Base-by-base conservation (phyloP, 2,888 invertebrate genomes). In the Limnephilus rhombicus region DNA sequence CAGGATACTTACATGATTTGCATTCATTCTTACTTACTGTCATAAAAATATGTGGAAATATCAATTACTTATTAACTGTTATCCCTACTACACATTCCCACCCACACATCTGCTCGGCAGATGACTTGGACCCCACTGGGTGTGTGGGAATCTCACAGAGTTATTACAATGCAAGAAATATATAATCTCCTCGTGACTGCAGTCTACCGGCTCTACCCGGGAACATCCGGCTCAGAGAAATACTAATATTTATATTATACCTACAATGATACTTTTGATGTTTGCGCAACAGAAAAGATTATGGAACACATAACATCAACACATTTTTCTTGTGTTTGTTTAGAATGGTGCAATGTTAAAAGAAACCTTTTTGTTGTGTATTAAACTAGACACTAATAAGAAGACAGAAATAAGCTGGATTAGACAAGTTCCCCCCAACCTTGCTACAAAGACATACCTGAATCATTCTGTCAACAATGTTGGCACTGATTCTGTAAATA, bases 51-150 rank as follows among this genome's bases (percentile, higher is more conserved):
- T 68, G 68, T 82, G 82, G 82, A 34, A 82, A 82, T 34, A 82
- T 68, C 68, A 68, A 68, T 68, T 68, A 68, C 68, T 68, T 68
- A 24, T 68, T 34, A 85, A 85, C n/a, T 85, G 24, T 45, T 37
- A 85, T 85, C 86, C 49, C 29, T 45, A 86, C 83, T 11, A n/a
- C 24, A 29, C 68, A 68, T 68, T 29, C 45, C 86, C 45, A 29
- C 49, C 86, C 49, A 86, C 86, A 29, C 86, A 86, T 45, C n/a
- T 86, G 86, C 4, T 85, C n/a, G 18, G 24, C 86, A 86, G 45
- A 49, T 86, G 86, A 86, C 86, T 86, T 29, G 86, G 31, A 45
- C 86, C 86, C 29, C n/a, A 24, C 49, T 45, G 29, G n/a, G 18
- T 41, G 41, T 45, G 85, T 85, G 85, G 85, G 85, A 85, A 85